Conservation (phyloP, 2,113 vertebrate species). For the Anarrhichthys ocellatus region DNA sequence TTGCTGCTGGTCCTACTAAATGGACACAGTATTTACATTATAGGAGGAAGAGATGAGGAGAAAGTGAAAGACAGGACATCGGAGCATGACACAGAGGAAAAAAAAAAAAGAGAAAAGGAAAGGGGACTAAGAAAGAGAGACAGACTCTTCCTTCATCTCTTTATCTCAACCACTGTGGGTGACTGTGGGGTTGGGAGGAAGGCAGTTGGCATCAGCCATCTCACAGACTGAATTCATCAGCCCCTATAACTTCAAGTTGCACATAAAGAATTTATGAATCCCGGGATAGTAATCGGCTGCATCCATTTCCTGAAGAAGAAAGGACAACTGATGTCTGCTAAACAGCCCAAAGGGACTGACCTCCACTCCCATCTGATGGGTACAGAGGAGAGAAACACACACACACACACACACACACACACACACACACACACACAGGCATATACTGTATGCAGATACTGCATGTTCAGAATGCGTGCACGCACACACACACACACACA, state of each 20-base stretch:
- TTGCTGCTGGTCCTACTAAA: slow-evolving; percentile 52
- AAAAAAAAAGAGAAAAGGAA: slow-evolving; percentile 18
- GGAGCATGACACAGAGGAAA: slow-evolving; percentile 2
- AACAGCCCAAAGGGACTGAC: slow-evolving; percentile 90
- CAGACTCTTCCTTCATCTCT: slow-evolving; percentile 63
- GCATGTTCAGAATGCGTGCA: background rate
- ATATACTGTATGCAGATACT: slow-evolving; percentile 17
- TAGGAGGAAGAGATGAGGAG: slow-evolving; percentile 13
- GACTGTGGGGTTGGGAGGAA: slow-evolving; percentile 48
- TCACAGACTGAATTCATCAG: slow-evolving; percentile 85
- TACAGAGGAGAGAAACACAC: slow-evolving; percentile 50
- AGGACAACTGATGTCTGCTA: slow-evolving; percentile 89
- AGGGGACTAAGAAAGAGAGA: slow-evolving; percentile 27
- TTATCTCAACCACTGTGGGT: slow-evolving; percentile 53
- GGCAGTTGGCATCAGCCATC: slow-evolving; percentile 74
- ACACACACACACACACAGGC: slow-evolving; percentile 38
- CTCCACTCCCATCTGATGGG: slow-evolving; percentile 85
- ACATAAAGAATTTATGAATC: slow-evolving; percentile 92
- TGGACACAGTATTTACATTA: slow-evolving; percentile 55
- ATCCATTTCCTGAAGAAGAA: slow-evolving; percentile 89
- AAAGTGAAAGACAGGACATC: slow-evolving; percentile 17
- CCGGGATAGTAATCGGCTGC: slow-evolving; percentile 90
- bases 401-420: slow-evolving; percentile 21
- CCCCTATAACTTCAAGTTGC: slow-evolving; percentile 82
- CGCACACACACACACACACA: slow-evolving; percentile 33